Evolutionary conservation across 2,888 invertebrate genomes (phyloP).

Genomic region (Oithona nana): DNA sequence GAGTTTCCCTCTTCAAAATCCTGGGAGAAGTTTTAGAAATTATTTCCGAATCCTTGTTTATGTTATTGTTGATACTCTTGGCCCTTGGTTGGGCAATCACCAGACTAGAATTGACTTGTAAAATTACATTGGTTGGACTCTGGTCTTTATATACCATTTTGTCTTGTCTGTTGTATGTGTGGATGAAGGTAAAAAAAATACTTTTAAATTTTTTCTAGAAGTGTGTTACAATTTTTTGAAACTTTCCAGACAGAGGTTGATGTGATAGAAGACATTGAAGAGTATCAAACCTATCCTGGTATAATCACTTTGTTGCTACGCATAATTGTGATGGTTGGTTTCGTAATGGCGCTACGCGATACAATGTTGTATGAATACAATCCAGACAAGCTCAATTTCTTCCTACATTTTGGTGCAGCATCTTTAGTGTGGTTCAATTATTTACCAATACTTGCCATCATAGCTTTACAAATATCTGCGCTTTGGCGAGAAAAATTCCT

Average conservation of each 20-base stretch:
- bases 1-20: conserved; percentile 57
- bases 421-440: conserved; percentile 97
- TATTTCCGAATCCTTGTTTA: conserved; percentile 78
- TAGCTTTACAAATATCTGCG: conserved; percentile 77
- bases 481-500: conserved; percentile 88
- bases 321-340: conserved; percentile 71
- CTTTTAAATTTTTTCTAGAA: background rate
- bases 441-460: conserved; percentile 76
- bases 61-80: conserved; percentile 69
- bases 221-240: conserved; percentile 15
- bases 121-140: conserved; percentile 58
- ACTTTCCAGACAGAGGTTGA: conserved; percentile 71
- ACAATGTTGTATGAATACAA: conserved; percentile 64
- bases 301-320: conserved; percentile 76
- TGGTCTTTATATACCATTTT: conserved; percentile 82
- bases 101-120: conserved; percentile 66
- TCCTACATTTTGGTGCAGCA: conserved; percentile 89
- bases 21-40: conserved; percentile 83
- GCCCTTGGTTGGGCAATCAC: conserved; percentile 97
- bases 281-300: conserved; percentile 94
- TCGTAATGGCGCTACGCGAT: conserved; percentile 47
- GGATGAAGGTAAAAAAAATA: conserved; percentile 57
- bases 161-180: conserved; percentile 76
- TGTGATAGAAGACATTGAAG: conserved; percentile 84
- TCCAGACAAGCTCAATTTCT: conserved; percentile 66